These are phyloP conservation scores for Eublepharis macularius DNA, from an alignment of 2,113 vertebrate genomes.

Conservation along the genomic window DNA sequence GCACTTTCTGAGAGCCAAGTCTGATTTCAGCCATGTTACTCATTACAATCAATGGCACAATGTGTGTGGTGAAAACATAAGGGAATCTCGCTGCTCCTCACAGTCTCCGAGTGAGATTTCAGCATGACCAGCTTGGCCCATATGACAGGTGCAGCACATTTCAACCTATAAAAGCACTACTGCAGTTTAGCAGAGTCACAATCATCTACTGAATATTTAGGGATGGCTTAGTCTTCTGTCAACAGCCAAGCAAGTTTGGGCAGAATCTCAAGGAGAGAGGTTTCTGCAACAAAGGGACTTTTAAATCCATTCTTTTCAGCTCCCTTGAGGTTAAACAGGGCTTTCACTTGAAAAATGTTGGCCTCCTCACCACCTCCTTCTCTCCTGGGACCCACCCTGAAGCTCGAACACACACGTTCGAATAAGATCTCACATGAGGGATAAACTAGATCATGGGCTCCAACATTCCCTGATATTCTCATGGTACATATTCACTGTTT, in stretches of 20 bases:
- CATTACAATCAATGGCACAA: not conserved
- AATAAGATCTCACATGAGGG: not conserved
- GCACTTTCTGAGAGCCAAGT: not conserved
- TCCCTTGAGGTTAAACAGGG: not conserved
- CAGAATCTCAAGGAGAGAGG: not conserved
- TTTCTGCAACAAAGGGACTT: not conserved
- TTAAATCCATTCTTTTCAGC: not conserved
- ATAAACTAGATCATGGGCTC: not conserved
- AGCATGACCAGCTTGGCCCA: not conserved
- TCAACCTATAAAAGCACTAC: not conserved
- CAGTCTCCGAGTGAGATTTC: not conserved
- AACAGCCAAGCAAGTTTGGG: not conserved
- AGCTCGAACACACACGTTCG: not conserved
- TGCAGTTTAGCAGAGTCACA: not conserved
- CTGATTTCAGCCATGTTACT: no score
- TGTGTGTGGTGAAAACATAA: not conserved
- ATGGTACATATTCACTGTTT: not conserved
- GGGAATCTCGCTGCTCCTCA: not conserved
- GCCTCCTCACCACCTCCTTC: not conserved
- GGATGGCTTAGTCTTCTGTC: not conserved
- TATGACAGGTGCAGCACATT: not conserved
- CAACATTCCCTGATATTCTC: not conserved
- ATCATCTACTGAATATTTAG: constrained; percentile 1
- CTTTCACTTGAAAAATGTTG: not conserved
- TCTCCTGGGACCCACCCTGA: not conserved